Conservation (phyloP, 2,888 invertebrate species). For the Catocala nupta region DNA sequence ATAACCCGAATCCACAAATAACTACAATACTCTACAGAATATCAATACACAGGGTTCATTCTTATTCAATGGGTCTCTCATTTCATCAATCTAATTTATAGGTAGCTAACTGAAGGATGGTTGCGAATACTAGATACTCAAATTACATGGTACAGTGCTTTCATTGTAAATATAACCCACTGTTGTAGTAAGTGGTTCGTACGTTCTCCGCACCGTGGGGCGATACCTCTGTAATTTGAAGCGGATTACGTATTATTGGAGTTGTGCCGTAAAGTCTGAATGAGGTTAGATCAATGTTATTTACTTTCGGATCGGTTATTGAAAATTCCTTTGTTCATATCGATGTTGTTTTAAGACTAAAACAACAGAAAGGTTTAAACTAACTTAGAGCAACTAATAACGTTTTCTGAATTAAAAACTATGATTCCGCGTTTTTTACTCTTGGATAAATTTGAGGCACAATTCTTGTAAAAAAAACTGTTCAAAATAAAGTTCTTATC, state of each 20-base stretch:
- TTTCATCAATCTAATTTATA: slow-evolving; percentile 53
- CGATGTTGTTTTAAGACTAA: too few relatives aligned
- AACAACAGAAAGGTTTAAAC: too few relatives aligned
- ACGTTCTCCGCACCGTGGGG: slow-evolving; percentile 12
- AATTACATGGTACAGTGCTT: slow-evolving; percentile 55
- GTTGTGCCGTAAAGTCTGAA: too few relatives aligned
- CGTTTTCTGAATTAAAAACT: too few relatives aligned
- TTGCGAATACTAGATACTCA: slow-evolving; percentile 51
- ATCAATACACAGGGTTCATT: slow-evolving; percentile 27
- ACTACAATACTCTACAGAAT: slow-evolving; percentile 6
- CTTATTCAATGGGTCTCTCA: slow-evolving; percentile 38
- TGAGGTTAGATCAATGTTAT: too few relatives aligned
- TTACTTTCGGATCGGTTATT: too few relatives aligned
- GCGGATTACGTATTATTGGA: background rate
- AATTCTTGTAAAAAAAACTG: too few relatives aligned
- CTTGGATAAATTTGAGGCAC: too few relatives aligned
- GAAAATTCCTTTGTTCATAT: too few relatives aligned
- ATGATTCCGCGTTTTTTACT: too few relatives aligned
- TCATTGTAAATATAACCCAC: slow-evolving; percentile 50
- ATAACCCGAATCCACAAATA: background rate
- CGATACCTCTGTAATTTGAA: slow-evolving; percentile 14
- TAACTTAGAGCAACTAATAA: too few relatives aligned
- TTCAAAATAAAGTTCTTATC: too few relatives aligned
- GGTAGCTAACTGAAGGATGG: slow-evolving; percentile 39
- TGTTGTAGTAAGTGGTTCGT: slow-evolving; percentile 9